These are phyloP conservation scores for Apteryx mantelli DNA, from an alignment of 2,113 vertebrate genomes.

Conservation along the genomic window DNA sequence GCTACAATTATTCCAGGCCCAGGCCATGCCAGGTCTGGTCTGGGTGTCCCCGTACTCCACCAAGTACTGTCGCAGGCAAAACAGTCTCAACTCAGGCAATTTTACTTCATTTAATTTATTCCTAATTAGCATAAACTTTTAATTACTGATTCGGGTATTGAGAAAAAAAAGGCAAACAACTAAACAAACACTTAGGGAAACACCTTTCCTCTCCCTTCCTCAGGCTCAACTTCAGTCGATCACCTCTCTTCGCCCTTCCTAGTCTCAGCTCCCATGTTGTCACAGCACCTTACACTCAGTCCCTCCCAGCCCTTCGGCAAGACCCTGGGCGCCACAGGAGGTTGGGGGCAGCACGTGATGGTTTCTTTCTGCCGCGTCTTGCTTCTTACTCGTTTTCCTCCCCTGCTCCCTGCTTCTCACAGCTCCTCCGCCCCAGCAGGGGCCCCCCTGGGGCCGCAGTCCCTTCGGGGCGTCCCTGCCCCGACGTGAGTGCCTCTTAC, in stretches of 20 bases:
- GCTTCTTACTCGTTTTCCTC: not conserved
- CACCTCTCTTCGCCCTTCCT: not conserved
- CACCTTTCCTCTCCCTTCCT: not conserved
- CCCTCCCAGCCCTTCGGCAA: not conserved
- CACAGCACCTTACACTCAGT: not conserved
- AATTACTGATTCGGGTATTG: not conserved
- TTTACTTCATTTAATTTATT: not conserved
- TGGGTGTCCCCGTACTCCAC: not conserved
- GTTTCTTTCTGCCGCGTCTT: not conserved
- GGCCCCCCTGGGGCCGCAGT: no score
- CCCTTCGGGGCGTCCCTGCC: no score
- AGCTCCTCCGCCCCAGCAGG: accelerated
- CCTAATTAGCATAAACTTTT: not conserved
- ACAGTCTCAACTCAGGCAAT: not conserved
- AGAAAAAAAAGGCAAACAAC: not conserved
- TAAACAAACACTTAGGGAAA: not conserved
- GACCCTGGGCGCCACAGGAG: not conserved
- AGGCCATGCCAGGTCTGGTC: no score
- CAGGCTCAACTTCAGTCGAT: not conserved
- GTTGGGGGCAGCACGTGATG: not conserved
- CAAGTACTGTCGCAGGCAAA: not conserved
- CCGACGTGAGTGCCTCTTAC: no score
- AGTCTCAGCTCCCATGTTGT: not conserved
- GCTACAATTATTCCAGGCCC: not conserved
- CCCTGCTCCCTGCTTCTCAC: not conserved